Evolutionary conservation across 2,797 vertebrate genomes (phyloP).

Genomic region (Phrynocephalus guinanensis): DNA sequence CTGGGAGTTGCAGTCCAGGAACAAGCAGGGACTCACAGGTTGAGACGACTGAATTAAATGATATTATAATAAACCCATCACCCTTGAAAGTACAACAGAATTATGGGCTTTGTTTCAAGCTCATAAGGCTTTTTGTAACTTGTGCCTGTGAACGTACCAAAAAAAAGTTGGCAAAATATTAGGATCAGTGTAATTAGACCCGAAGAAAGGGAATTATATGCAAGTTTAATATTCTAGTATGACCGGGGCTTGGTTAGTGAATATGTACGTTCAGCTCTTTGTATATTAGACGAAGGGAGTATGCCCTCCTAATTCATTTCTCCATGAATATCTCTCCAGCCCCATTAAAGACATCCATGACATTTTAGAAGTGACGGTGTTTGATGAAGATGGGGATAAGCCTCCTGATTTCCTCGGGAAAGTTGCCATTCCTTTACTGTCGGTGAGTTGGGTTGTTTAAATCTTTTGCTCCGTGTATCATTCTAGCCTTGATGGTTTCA

Average conservation of each 20-base stretch:
- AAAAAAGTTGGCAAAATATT: constrained; percentile 74
- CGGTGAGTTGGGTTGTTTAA: constrained; percentile 80
- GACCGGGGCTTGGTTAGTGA: constrained; percentile 76
- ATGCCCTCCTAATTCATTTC: constrained; percentile 5
- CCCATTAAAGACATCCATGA: constrained; percentile 96
- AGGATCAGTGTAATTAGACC: constrained; percentile 71
- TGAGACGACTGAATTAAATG: no score
- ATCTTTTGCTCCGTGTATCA: neutral
- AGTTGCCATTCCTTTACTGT: constrained; percentile 91
- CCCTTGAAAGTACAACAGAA: no score
- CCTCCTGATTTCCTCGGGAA: constrained; percentile 91
- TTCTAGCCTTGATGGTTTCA: constrained; percentile 40
- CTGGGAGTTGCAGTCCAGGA: no score
- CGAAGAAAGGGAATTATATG: constrained; percentile 75
- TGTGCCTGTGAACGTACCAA: constrained; percentile 51
- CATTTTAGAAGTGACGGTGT: constrained; percentile 89
- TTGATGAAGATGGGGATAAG: constrained; percentile 95
- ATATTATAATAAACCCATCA: no score
- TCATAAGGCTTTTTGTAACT: neutral
- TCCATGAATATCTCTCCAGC: constrained; percentile 76
- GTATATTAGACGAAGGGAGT: constrained; percentile 48
- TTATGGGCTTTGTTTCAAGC: no score
- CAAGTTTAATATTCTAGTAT: constrained; percentile 73
- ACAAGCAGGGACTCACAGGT: no score
- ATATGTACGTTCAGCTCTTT: constrained; percentile 27